Evolutionary conservation across 1,140 invertebrate genomes (phyloP), one percentile per base, ranked within the genome.

Genomic region (Chlorops oryzae): DNA sequence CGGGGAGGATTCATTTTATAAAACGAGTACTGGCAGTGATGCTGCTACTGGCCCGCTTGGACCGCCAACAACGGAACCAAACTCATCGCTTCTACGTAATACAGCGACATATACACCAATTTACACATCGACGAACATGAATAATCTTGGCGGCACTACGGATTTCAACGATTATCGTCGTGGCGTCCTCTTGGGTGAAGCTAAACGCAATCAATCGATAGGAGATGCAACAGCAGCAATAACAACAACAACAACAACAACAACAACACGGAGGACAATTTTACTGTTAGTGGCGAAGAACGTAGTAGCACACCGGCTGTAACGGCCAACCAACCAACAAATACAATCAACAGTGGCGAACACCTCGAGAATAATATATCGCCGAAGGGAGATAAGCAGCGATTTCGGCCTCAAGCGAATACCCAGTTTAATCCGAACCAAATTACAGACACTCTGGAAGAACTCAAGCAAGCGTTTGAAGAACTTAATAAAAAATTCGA

Each of bases 401-500:
- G 18, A 21, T 47, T 47, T 47, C 45, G 18, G 32, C 37, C 5
- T 47, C 45, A 47, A 37, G 45, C 34, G 37, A 47, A 47, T 47
- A 32, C 45, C 45, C 45, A 47, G 21, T n/a, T 2, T 47, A n/a
- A 47, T 47, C 23, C 28, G 32, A 21, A 47, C 18, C 45, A 47
- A 47, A 20, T 10, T 47, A 22, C 18, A 47, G 45, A 47, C 45
- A 47, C 28, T 34, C 15, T 47, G 45, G 45, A 47, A 47, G 45
- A 47, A 22, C 34, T 47, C 45, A 21, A 47, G 45, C 45, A 34
- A 24, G 45, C 45, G 45, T 21, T 47, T 27, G 45, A 47, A 47
- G 45, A 47, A 37, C 45, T 47, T 37, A 28, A 34, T 47, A 22
- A 47, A 47, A 37, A 21, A 34, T 47, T 15, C 45, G 34, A 28